phyloP scores from a whole-genome alignment of 2,888 invertebrate genomes.

The Tanytarsus gracilentus region DNA sequence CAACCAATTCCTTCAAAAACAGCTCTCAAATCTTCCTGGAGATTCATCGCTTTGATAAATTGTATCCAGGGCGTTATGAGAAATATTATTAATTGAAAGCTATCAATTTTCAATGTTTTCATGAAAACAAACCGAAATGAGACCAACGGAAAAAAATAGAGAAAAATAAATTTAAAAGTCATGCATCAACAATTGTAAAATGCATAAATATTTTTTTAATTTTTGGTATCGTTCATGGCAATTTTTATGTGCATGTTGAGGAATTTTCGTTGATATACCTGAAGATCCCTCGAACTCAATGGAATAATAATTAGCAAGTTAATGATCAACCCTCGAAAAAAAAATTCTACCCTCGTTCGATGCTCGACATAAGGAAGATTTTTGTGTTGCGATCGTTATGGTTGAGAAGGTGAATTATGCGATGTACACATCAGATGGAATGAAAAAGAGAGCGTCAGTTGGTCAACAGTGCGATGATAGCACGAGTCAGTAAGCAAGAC shows the following conservation, averaged over 20 bases:
- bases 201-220: too few species aligned
- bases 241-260: not conserved
- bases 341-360: not conserved
- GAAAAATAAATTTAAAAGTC: slow-evolving; percentile 3
- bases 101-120: too few species aligned
- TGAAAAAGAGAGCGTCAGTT: not conserved
- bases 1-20: too few species aligned
- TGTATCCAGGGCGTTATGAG: too few species aligned
- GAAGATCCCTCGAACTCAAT: slow-evolving; percentile 12
- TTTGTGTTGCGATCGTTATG: slow-evolving; percentile 24
- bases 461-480: not conserved
- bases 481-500: slow-evolving; percentile 1
- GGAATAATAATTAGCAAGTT: slow-evolving; percentile 10
- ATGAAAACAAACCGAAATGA: too few species aligned
- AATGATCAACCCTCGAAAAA: not conserved
- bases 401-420: slow-evolving; percentile 26
- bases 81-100: too few species aligned
- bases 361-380: not conserved
- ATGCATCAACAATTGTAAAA: slow-evolving; percentile 3
- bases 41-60: too few species aligned
- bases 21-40: too few species aligned
- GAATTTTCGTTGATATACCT: not conserved
- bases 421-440: not conserved
- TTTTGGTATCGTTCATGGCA: not conserved
- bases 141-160: too few species aligned